Evolutionary conservation across 1,140 invertebrate species (phyloP).

Genomic region (Venustaconcha ellipsiformis): DNA sequence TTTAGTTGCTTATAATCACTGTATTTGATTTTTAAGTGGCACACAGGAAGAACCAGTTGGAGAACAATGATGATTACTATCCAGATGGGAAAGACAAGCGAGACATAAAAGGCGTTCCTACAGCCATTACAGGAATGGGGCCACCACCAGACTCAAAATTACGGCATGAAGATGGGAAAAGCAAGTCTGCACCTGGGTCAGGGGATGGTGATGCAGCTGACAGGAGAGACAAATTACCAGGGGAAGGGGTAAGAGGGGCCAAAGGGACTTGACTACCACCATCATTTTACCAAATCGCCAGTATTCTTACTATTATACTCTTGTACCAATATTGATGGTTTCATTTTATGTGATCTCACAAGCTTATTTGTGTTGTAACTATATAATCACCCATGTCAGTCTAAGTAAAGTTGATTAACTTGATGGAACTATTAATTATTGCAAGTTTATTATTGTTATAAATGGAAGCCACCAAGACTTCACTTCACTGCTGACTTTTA

Average conservation of each 20-base stretch:
- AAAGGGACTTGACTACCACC: too few species aligned
- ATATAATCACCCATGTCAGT: too few species aligned
- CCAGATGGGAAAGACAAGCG: constrained; percentile 37
- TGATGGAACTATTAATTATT: too few species aligned
- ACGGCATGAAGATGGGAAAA: neutral
- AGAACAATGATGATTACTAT: constrained; percentile 11
- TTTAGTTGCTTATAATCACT: neutral
- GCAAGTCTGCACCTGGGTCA: neutral
- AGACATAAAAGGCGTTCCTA: constrained; percentile 32
- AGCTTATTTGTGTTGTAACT: too few species aligned
- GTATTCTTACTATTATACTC: too few species aligned
- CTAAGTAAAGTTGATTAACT: too few species aligned
- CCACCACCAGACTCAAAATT: neutral
- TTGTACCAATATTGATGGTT: too few species aligned
- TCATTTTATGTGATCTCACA: too few species aligned
- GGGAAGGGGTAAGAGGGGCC: constrained; percentile 3
- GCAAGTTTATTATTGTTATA: too few species aligned
- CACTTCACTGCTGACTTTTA: too few species aligned
- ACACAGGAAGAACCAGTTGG: neutral
- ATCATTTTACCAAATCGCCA: too few species aligned
- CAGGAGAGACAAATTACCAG: constrained; percentile 10
- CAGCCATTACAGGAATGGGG: constrained; percentile 17
- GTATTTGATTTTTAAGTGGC: neutral
- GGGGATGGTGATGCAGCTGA: constrained; percentile 13
- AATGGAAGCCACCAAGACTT: too few species aligned